These are phyloP conservation scores for Caloenas nicobarica DNA, from an alignment of 2,113 vertebrate species.

Conservation along the genomic window DNA sequence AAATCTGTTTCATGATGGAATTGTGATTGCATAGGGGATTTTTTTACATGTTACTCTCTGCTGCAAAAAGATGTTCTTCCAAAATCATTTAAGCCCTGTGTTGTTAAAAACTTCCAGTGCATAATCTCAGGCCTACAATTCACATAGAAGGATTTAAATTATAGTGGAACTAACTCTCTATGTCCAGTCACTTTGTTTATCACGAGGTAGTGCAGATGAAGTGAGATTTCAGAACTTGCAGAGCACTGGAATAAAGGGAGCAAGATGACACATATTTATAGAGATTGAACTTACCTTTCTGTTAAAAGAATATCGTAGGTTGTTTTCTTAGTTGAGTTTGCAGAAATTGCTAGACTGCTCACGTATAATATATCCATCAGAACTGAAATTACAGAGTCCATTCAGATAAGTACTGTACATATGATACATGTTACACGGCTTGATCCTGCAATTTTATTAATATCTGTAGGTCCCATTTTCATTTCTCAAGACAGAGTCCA, in stretches of 20 bases:
- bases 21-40: not conserved
- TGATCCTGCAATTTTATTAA: not conserved
- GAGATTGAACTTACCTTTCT: not conserved
- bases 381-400: not conserved
- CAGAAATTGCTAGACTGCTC: not conserved
- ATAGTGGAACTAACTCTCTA: not conserved
- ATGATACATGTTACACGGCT: not conserved
- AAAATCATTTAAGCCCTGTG: constrained; percentile 22
- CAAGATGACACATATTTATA: not conserved
- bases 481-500: not conserved
- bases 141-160: not conserved
- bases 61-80: not conserved
- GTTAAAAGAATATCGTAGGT: not conserved
- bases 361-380: not conserved
- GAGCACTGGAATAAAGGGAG: not conserved
- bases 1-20: not conserved
- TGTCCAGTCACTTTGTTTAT: not conserved
- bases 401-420: not conserved
- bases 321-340: not conserved
- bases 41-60: not conserved
- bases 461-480: not conserved
- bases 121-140: constrained; percentile 14
- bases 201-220: not conserved
- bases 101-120: constrained; percentile 26
- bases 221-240: not conserved